A percentile compares a stretch with the other conserved stretches of the same genome.
Evolutionary conservation across 1,140 invertebrate species (phyloP).

Genomic region (Pseudomyrmex concolor): DNA sequence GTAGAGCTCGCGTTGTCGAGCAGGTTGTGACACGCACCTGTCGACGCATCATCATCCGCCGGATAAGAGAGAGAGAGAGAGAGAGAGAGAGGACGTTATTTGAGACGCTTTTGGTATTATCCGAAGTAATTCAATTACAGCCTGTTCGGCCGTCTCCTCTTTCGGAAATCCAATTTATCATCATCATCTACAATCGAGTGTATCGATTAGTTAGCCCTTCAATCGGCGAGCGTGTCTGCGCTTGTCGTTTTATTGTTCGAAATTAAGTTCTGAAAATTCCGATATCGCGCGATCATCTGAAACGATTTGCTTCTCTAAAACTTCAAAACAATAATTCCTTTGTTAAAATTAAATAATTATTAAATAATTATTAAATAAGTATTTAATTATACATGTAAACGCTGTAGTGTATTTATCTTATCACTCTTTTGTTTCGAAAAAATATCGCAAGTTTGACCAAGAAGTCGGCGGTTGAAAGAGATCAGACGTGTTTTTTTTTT

Average conservation of each 20-base stretch:
- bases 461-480: no score
- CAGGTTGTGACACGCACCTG: slow-evolving; percentile 14
- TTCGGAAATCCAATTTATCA: slow-evolving; percentile 41
- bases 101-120: neutral
- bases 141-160: neutral
- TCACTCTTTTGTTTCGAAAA: no score
- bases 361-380: no score
- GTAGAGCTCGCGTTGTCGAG: neutral
- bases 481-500: no score
- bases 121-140: slow-evolving; percentile 40
- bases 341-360: no score
- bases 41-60: slow-evolving; percentile 5
- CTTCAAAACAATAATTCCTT: no score
- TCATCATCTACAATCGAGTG: slow-evolving; percentile 15
- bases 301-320: no score
- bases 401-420: no score
- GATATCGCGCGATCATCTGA: no score
- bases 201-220: slow-evolving; percentile 24
- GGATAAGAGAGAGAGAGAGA: neutral
- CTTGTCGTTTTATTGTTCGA: slow-evolving; percentile 5
- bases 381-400: no score
- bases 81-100: neutral
- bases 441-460: no score
- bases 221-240: neutral
- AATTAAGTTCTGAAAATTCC: neutral